Base-by-base conservation (phyloP, 1,140 invertebrate species). In the Drosophila asahinai region DNA sequence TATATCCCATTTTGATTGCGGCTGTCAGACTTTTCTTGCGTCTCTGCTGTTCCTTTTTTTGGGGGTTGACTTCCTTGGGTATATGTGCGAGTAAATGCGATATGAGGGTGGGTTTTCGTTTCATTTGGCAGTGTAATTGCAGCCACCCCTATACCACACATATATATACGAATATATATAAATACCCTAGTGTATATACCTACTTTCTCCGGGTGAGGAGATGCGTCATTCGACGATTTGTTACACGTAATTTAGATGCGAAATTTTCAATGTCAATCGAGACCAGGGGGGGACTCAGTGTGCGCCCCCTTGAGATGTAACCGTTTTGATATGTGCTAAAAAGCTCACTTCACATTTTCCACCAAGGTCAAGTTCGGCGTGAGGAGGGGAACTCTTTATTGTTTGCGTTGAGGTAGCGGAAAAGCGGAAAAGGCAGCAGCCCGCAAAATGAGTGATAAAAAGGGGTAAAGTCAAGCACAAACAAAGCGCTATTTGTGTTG, bases 261-360 rank as follows among this genome's bases (percentile, higher is more conserved):
- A 84, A 83, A 81, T 86, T 89, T 90, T 89, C 86, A 89, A 89
- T 89, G 86, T 89, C 86, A 89, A 76, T 36, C 22, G 19, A n/a
- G 19, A 12, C 9, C 1, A 3, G 33, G 30, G 54, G 54, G 54
- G 36, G 36, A 22, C 45, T 47, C 22, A 1, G 64, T 64, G 60
- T 61, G 77, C 64, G 63, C 82, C 82, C 79, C 82, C 82, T 86
- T 89, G 79, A 91, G 75, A 83, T 87, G 81, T 91, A 72, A 80
- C 77, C 63, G 78, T 81, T 91, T 91, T 89, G 81, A 91, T 89
- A 84, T 91, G 89, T 82, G 75, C 81, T 86, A 86, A 90, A 90
- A 90, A 90, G 81, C 86, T 86, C 86, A 90, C 81, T 90, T 90
- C 78, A 90, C 83, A 87, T 52, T 52, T 83, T 84, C 89, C 89